A percentile compares a stretch with the other conserved stretches of the same genome.
Conservation (phyloP, 2,113 vertebrate genomes). For the Pelobates fuscus region DNA sequence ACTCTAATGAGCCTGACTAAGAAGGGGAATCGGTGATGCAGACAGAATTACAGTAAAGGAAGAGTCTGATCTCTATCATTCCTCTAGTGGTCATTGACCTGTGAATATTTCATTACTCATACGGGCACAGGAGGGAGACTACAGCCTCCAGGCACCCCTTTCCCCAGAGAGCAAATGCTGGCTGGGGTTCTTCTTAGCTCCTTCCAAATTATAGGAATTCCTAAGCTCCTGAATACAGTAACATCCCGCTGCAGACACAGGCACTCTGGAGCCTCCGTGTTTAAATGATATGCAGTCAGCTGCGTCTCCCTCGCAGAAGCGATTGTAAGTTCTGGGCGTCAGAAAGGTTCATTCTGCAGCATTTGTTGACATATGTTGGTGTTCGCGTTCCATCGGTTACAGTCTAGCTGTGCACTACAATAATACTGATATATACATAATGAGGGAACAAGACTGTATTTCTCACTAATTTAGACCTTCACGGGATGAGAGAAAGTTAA, state of each 20-base stretch:
- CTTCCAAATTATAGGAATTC: accelerated
- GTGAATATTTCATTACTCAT: constrained; percentile 92
- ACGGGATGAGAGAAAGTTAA: no score
- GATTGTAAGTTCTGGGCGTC: background rate
- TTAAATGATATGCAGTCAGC: no score
- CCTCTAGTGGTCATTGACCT: constrained; percentile 85
- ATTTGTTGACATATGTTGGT: no score
- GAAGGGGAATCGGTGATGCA: constrained; percentile 71
- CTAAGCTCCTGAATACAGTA: background rate
- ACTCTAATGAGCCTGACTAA: constrained; percentile 83
- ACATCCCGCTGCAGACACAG: background rate
- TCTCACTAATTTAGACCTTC: no score
- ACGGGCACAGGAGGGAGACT: background rate
- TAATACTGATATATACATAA: no score
- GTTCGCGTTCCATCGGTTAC: no score
- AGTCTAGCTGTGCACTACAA: no score
- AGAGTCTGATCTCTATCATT: constrained; percentile 93
- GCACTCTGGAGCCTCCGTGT: background rate
- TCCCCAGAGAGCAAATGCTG: background rate
- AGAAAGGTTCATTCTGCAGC: no score
- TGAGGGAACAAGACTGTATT: no score
- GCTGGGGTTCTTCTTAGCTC: background rate
- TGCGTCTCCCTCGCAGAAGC: background rate
- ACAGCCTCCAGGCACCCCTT: background rate
- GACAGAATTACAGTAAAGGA: constrained; percentile 92